phyloP scores from a whole-genome alignment of 2,113 vertebrate species.

The Paralichthys olivaceus region DNA sequence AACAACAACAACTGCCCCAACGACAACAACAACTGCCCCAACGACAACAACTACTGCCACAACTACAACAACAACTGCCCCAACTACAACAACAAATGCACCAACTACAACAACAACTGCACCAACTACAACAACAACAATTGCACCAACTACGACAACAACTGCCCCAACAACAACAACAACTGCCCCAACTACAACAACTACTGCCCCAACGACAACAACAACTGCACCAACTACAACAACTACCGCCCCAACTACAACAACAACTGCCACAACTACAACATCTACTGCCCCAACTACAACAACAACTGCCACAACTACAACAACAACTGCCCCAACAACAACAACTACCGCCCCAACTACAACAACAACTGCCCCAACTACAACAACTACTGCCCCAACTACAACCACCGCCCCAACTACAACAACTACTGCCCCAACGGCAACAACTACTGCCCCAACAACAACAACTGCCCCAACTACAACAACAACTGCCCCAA shows the following conservation, averaged over 20 bases:
- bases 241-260: background rate
- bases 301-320: background rate
- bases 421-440: background rate
- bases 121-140: background rate
- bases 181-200: background rate
- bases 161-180: background rate
- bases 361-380: background rate
- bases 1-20: background rate
- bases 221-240: background rate
- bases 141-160: background rate
- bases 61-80: background rate
- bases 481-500: background rate
- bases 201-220: background rate
- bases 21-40: background rate
- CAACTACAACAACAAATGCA: background rate
- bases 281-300: background rate
- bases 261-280: background rate
- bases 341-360: background rate
- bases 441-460: background rate
- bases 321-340: background rate
- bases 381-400: background rate
- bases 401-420: background rate
- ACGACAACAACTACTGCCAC: background rate
- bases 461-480: background rate
- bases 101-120: background rate